phyloP scores from a whole-genome alignment of 37 sponge, comb jelly and placozoan species.

The Crambe crambe region DNA sequence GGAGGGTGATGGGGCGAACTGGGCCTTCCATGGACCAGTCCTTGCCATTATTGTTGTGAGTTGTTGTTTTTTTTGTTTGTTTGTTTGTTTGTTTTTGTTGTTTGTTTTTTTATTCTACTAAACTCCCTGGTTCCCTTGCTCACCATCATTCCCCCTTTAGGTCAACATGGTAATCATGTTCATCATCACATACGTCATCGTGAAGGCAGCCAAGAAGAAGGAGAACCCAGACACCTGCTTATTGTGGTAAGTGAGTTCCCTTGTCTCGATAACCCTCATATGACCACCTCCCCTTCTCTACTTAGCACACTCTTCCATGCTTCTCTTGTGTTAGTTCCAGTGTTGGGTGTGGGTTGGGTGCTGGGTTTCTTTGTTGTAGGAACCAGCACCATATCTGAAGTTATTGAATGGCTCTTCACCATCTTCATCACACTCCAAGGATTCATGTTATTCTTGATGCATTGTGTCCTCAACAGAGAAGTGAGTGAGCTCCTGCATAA shows the following conservation, averaged over 20 bases:
- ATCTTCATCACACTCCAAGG: slow-evolving; percentile 73
- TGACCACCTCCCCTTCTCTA: background rate
- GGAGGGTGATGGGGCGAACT: slow-evolving; percentile 28
- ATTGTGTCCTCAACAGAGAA: slow-evolving; percentile 76
- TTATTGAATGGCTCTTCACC: slow-evolving; percentile 72
- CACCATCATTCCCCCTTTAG: slow-evolving; percentile 5
- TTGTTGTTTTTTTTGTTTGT: background rate
- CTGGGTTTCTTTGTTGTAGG: slow-evolving; percentile 70
- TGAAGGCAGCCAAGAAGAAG: slow-evolving; percentile 37
- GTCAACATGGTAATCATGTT: slow-evolving; percentile 48
- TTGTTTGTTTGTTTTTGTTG: too few species aligned
- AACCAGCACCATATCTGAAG: background rate
- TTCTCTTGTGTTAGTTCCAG: slow-evolving; percentile 59
- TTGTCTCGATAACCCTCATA: background rate
- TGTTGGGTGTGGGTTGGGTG: slow-evolving; percentile 72
- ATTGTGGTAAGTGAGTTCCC: slow-evolving; percentile 37
- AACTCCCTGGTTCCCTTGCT: too few species aligned
- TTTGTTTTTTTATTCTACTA: too few species aligned
- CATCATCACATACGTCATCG: slow-evolving; percentile 23
- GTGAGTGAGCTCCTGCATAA: slow-evolving; percentile 22
- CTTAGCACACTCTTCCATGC: slow-evolving; percentile 53
- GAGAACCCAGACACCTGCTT: slow-evolving; percentile 17
- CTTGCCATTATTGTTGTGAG: slow-evolving; percentile 61
- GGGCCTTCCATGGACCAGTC: slow-evolving; percentile 72
- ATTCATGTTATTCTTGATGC: slow-evolving; percentile 67